Evolutionary conservation across 2,888 invertebrate genomes (phyloP), one percentile per base, ranked within the genome.

Genomic region (Perizoma affinitatum): DNA sequence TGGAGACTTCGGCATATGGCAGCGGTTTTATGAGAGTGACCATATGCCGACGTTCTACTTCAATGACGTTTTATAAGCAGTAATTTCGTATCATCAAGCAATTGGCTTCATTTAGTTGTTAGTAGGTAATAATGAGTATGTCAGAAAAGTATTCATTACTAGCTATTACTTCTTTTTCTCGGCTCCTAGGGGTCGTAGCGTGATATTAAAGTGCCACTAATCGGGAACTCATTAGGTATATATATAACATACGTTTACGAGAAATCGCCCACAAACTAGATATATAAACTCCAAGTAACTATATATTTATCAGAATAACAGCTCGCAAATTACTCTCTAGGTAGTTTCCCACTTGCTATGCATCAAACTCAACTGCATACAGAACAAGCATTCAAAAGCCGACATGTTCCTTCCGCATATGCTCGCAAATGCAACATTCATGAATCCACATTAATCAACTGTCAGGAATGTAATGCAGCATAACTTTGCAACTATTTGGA

Each of bases 371-470:
- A 56, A 54, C 63, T 58, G 41, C 53, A 58, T 46, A 52, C 52
- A 63, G 61, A 58, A 59, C 58, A 57, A 51, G 49, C 58, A 63
- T 65, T 64, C 58, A 61, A 59, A 58, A 46, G 62, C 69, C 67
- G 75, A 74, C 73, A 74, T 72, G 75, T 71, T 72, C 70, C 70
- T 67, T 75, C 72, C 72, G 76, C 68, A 67, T 70, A 71, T 67
- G 69, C 70, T 52, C 66, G 70, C 71, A 59, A 69, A 68, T 68
- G 72, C 73, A 74, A 74, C 65, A 79, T 78, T 79, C 82, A 82
- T 76, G 74, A 76, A 75, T 69, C 75, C 69, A 71, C 83, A 84
- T 84, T 83, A 83, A 84, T 84, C 83, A 84, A 73, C 63, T 67
- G 70, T 70, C 68, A 72, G 66, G 71, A 69, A 71, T 74, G 69